Evolutionary conservation across 2,888 invertebrate species (phyloP).

Genomic region (Isoperla grammatica): DNA sequence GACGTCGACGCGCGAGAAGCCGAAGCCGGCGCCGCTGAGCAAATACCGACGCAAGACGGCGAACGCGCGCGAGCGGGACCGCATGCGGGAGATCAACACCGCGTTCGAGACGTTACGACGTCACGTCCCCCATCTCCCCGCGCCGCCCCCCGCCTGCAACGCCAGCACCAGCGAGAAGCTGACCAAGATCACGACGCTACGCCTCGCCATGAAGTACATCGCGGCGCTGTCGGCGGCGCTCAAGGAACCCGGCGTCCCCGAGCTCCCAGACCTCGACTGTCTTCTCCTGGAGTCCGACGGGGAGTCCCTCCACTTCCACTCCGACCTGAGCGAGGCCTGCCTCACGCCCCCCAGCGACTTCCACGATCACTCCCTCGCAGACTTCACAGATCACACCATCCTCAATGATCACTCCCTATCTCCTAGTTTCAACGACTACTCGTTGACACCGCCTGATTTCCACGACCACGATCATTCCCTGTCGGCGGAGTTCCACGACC

Average conservation of each 20-base stretch:
- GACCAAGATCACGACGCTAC: conserved; percentile 83
- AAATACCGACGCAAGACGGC: conserved; percentile 88
- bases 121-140: conserved; percentile 58
- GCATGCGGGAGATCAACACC: conserved; percentile 86
- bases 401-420: conserved; percentile 14
- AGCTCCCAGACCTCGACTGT: conserved; percentile 32
- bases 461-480: conserved; percentile 17
- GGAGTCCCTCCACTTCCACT: conserved; percentile 46
- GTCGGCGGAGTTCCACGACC: conserved; percentile 15
- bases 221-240: conserved; percentile 64
- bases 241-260: conserved; percentile 41
- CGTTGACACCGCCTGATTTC: conserved; percentile 42
- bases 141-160: conserved; percentile 23
- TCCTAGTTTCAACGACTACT: conserved; percentile 36
- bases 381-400: conserved; percentile 35
- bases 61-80: conserved; percentile 77
- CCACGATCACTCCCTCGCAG: conserved; percentile 41
- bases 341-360: conserved; percentile 25
- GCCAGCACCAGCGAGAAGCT: conserved; percentile 60
- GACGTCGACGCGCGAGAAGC: conserved; percentile 39
- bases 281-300: conserved; percentile 55
- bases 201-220: conserved; percentile 85
- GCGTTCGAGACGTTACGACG: conserved; percentile 78
- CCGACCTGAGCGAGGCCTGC: conserved; percentile 34
- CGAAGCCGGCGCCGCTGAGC: conserved; percentile 63